These are phyloP conservation scores for Crotophaga sulcirostris DNA, from an alignment of 2,113 vertebrate species.

Conservation along the genomic window DNA sequence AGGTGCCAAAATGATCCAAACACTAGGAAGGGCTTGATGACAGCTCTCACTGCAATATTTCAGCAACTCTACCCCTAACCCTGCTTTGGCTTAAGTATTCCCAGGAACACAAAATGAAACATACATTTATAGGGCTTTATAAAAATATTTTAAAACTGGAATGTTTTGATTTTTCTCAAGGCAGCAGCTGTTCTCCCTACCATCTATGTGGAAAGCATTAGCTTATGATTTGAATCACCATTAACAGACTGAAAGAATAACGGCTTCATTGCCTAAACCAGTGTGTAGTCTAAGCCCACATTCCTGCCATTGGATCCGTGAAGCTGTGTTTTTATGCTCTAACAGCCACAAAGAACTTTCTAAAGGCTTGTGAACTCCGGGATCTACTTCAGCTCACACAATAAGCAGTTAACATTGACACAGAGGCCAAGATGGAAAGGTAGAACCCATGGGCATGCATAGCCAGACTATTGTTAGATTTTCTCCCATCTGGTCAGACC, in stretches of 20 bases:
- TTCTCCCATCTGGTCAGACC: background rate
- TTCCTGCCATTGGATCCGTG: background rate
- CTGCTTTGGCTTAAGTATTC: background rate
- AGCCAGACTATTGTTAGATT: background rate
- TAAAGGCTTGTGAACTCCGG: background rate
- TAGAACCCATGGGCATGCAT: rapidly evolving
- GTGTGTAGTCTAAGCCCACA: background rate
- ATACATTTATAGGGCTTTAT: background rate
- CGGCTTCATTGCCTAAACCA: background rate
- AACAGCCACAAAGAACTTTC: background rate
- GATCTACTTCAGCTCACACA: background rate
- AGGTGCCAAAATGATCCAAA: background rate
- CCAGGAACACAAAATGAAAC: background rate
- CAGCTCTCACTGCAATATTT: background rate
- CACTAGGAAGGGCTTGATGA: background rate
- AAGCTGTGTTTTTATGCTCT: background rate
- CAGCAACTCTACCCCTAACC: background rate
- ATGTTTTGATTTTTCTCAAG: background rate
- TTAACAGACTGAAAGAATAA: background rate
- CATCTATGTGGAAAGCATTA: background rate
- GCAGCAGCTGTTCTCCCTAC: background rate
- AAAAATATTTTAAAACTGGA: background rate
- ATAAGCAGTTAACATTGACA: background rate
- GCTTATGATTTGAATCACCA: background rate
- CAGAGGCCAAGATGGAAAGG: background rate